Evolutionary conservation across 1,140 invertebrate genomes (phyloP).

Genomic region (Tetramorium parvispinum): DNA sequence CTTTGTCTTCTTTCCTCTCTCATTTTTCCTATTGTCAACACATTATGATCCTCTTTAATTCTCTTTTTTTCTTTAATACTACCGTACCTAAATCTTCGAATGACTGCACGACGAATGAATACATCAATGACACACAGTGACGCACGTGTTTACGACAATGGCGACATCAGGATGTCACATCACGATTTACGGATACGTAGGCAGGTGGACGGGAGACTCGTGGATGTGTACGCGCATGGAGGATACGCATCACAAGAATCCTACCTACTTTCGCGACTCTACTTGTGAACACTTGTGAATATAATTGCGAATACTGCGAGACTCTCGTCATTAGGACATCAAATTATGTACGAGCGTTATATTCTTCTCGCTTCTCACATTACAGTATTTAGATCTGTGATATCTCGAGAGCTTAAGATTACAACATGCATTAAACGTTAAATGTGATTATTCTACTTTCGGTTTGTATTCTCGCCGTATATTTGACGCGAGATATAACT

Average conservation of each 20-base stretch:
- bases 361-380: conserved; percentile 18
- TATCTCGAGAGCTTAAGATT: conserved; percentile 6
- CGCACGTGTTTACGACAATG: conserved; percentile 47
- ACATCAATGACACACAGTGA: conserved; percentile 41
- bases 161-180: conserved; percentile 2
- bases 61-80: conserved; percentile 8
- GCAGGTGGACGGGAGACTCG: conserved; percentile 1
- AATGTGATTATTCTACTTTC: conserved; percentile 25
- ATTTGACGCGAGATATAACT: neutral
- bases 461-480: neutral
- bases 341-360: conserved; percentile 7
- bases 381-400: conserved; percentile 35
- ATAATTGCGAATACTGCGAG: conserved; percentile 47
- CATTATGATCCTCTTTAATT: neutral
- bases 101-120: conserved; percentile 29
- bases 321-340: conserved; percentile 31
- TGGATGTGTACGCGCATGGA: conserved; percentile 52
- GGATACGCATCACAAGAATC: conserved; percentile 62
- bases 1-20: neutral
- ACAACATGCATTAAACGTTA: neutral
- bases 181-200: conserved; percentile 37
- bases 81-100: conserved; percentile 5
- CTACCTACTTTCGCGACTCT: conserved; percentile 72
- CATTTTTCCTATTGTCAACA: neutral
- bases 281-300: conserved; percentile 7